Evolutionary conservation across 1,140 invertebrate species (phyloP).

Genomic region (Helicoverpa zea): DNA sequence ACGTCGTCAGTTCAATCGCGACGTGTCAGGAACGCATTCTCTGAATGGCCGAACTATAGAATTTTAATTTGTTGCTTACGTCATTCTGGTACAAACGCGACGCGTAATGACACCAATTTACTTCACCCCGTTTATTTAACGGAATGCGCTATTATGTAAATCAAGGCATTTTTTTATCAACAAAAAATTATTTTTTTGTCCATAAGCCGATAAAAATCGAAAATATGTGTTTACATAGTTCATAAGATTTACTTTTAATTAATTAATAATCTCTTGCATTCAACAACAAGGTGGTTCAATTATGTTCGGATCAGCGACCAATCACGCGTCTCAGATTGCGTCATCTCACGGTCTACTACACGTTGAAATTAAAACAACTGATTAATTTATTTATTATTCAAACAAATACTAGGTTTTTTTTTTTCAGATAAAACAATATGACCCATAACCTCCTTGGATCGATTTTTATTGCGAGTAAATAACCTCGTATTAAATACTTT

Average conservation of each 20-base stretch:
- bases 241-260: too few species aligned
- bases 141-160: too few species aligned
- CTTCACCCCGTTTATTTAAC: too few species aligned
- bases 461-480: slow-evolving; percentile 57
- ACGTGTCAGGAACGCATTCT: too few species aligned
- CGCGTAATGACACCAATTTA: neutral
- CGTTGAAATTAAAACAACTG: slow-evolving; percentile 1
- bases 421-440: slow-evolving; percentile 20
- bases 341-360: neutral
- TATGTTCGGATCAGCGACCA: neutral
- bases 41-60: too few species aligned
- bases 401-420: slow-evolving; percentile 17
- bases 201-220: too few species aligned
- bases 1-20: too few species aligned
- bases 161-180: too few species aligned
- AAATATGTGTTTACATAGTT: too few species aligned
- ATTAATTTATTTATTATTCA: neutral
- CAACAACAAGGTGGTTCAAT: neutral
- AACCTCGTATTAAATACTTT: slow-evolving; percentile 56
- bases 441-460: slow-evolving; percentile 53
- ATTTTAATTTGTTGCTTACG: slow-evolving; percentile 5
- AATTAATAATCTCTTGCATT: neutral
- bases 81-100: neutral
- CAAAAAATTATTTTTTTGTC: too few species aligned
- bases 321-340: slow-evolving; percentile 2